phyloP scores from a whole-genome alignment of 1,140 invertebrate genomes.

The Drosophila pseudoananassae region DNA sequence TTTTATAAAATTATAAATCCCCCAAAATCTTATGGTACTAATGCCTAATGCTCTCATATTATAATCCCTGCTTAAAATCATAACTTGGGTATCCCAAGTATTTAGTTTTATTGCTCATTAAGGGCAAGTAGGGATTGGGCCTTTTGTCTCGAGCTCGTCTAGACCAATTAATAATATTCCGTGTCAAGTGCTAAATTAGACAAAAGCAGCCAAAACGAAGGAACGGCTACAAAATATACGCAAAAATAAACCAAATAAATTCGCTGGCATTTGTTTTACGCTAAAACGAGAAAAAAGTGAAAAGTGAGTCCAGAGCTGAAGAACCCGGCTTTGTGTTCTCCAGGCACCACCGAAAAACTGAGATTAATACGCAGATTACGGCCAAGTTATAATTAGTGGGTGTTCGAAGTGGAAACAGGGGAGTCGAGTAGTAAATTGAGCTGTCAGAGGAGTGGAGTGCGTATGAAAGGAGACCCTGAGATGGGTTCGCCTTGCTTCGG shows the following conservation, averaged over 20 bases:
- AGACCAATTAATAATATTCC: constrained; percentile 79
- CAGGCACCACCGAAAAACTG: constrained; percentile 26
- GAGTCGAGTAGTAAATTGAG: constrained; percentile 54
- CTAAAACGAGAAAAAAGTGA: constrained; percentile 27
- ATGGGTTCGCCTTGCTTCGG: constrained; percentile 33
- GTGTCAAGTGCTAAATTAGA: constrained; percentile 69
- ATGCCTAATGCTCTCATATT: neutral
- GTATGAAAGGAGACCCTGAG: constrained; percentile 44
- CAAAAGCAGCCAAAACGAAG: constrained; percentile 42
- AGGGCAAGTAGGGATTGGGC: constrained; percentile 27
- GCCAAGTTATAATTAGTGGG: constrained; percentile 50
- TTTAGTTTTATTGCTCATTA: constrained; percentile 38
- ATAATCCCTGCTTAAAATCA: neutral
- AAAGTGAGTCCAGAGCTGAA: constrained; percentile 39
- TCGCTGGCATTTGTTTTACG: constrained; percentile 56
- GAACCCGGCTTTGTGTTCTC: constrained; percentile 26
- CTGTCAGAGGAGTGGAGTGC: constrained; percentile 57
- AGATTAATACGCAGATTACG: constrained; percentile 77
- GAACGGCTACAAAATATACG: constrained; percentile 25
- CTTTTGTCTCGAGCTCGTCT: constrained; percentile 50
- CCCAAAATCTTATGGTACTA: neutral
- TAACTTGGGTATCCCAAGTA: constrained; percentile 3
- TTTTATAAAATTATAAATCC: too few species aligned
- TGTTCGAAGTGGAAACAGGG: constrained; percentile 7
- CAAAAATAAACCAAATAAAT: constrained; percentile 62